Base-by-base conservation (phyloP, 2,888 invertebrate species). In the Margaritifera margaritifera region DNA sequence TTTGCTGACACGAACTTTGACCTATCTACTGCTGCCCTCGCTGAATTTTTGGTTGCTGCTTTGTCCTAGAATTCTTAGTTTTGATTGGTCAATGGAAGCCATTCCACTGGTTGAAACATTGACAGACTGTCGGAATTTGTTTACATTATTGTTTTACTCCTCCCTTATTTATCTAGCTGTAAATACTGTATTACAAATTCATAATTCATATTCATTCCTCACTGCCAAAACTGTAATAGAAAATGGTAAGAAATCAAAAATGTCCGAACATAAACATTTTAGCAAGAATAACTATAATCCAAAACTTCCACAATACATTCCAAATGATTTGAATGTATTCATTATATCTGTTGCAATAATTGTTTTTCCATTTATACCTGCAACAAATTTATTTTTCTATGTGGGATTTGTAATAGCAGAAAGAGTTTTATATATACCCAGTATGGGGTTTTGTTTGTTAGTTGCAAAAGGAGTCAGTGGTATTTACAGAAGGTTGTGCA, bases 81-180 rank as follows among this genome's bases (percentile, higher is more conserved):
- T 98, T 91, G 98, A 99, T 91, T 99, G 98, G 99, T 97, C 98
- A 42, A 98, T 99, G 98, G 97, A 97, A 84, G 94, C 98, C 1
- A 94, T 99, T 84, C 96, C 97, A 15, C 92, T 95, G 73, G 93
- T 99, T 81, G 93, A 93, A 62, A 92, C 93, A 50, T 82, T 95
- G 24, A 91, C 93, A 83, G 98, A 99, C 90, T 91, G 92, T 6
- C 92, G 98, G 77, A 96, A 96, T 90, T 88, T 95, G 22, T 92
- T 93, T 74, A 93, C 95, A 5, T 86, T 94, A 27, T 90, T 93
- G 72, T 94, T 98, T 88, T 98, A 97, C 90, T 91, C 70, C 22
- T 67, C 78, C 24, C 74, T 89, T 51, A 74, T 73, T 42, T 84
- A 83, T 77, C 68, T 85, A 67, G 79, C 81, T 59, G 66, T 72